A percentile compares a stretch with the other conserved stretches of the same genome.
Evolutionary conservation across 1,140 invertebrate genomes (phyloP).

Genomic region (Procambarus clarkii): DNA sequence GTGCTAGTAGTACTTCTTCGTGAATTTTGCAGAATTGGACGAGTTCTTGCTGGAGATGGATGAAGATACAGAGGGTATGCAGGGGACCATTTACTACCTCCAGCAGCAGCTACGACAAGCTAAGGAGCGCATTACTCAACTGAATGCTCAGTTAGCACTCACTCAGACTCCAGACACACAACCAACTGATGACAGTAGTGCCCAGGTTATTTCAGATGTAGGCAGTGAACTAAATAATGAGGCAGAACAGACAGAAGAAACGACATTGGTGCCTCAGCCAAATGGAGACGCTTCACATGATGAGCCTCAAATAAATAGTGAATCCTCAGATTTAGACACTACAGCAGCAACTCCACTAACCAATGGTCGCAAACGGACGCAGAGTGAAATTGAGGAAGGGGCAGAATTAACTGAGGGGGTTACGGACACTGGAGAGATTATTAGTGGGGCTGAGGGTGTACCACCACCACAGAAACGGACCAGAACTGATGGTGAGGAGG

Average conservation of each 20-base stretch:
- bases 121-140: constrained; percentile 76
- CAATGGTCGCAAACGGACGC: constrained; percentile 67
- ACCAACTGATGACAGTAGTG: constrained; percentile 43
- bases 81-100: constrained; percentile 95
- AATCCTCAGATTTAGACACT: constrained; percentile 42
- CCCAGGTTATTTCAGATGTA: constrained; percentile 37
- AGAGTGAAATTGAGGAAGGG: constrained; percentile 67
- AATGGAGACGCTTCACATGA: constrained; percentile 58
- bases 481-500: constrained; percentile 58
- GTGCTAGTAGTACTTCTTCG: constrained; percentile 46
- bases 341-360: constrained; percentile 47
- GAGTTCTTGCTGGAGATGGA: constrained; percentile 97
- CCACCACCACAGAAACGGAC: constrained; percentile 57
- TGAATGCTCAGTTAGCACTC: constrained; percentile 54
- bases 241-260: constrained; percentile 61
- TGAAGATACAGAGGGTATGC: constrained; percentile 98
- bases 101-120: constrained; percentile 92
- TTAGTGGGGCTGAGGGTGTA: constrained; percentile 42
- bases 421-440: constrained; percentile 35
- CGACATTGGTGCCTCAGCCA: constrained; percentile 51
- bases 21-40: constrained; percentile 86
- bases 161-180: constrained; percentile 50
- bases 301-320: constrained; percentile 53
- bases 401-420: constrained; percentile 45
- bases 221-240: constrained; percentile 57